A percentile compares a stretch with the other conserved stretches of the same genome.
These are phyloP conservation scores for Sturnus vulgaris DNA, from an alignment of 2,113 vertebrate species.

Conservation along the genomic window DNA sequence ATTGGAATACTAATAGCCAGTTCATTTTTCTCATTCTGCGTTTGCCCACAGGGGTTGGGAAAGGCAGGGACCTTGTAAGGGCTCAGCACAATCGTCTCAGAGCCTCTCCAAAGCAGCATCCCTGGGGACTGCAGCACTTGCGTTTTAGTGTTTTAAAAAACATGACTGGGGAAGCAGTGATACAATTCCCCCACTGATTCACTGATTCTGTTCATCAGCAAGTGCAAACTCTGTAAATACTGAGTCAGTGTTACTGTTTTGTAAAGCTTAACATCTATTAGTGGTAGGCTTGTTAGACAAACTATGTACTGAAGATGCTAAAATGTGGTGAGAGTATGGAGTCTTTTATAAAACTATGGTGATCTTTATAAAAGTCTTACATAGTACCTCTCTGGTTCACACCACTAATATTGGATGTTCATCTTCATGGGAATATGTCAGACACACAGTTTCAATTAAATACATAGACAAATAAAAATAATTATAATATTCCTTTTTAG, in stretches of 20 bases:
- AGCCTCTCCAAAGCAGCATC: background rate
- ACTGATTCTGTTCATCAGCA: background rate
- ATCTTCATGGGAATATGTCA: background rate
- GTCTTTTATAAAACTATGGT: background rate
- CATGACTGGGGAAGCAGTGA: background rate
- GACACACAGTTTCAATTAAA: background rate
- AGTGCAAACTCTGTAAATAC: background rate
- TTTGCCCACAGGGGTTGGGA: background rate
- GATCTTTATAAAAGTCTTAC: background rate
- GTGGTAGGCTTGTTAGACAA: background rate
- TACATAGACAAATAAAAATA: background rate
- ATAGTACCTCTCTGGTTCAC: background rate
- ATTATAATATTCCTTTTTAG: background rate
- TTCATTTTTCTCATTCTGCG: background rate
- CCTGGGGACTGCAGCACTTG: background rate
- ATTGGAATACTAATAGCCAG: background rate
- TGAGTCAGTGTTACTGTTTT: background rate
- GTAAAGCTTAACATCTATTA: background rate
- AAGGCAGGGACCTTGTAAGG: background rate
- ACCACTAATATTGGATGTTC: background rate
- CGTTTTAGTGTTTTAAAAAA: background rate
- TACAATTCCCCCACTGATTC: background rate
- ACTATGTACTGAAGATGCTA: background rate
- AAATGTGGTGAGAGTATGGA: background rate
- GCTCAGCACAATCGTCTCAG: background rate